Conservation (phyloP, 2,113 vertebrate genomes). For the Pseudorectes ferrugineus region DNA sequence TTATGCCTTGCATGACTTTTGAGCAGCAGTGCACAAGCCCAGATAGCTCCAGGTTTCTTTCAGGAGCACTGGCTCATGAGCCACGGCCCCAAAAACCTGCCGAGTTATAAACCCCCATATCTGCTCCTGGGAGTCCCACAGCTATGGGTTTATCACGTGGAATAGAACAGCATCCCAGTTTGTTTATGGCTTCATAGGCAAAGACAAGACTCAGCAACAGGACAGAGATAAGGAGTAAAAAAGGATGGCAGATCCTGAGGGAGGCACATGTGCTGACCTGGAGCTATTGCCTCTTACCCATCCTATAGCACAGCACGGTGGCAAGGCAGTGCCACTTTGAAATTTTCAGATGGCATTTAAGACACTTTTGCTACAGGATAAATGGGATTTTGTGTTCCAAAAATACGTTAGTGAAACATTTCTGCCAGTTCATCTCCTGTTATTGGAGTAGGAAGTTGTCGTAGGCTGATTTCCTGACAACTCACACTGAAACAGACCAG, state of each 20-base stretch:
- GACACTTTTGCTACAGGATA: neutral
- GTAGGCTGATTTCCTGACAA: neutral
- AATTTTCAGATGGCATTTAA: neutral
- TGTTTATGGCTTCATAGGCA: neutral
- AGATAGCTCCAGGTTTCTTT: neutral
- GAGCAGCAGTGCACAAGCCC: neutral
- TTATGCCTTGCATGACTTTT: neutral
- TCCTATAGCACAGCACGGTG: neutral
- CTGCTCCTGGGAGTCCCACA: neutral
- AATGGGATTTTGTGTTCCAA: neutral
- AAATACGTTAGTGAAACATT: neutral
- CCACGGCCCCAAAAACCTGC: neutral
- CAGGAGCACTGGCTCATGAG: neutral
- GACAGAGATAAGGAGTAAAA: neutral
- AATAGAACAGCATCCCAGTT: neutral
- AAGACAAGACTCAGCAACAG: neutral
- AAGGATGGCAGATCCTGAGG: neutral
- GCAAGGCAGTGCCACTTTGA: neutral
- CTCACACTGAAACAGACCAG: neutral
- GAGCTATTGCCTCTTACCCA: neutral
- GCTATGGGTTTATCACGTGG: accelerated
- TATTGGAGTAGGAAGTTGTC: neutral
- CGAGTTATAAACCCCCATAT: neutral
- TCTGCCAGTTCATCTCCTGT: neutral
- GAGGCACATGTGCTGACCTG: neutral